These are phyloP conservation scores for Molothrus aeneus DNA, from an alignment of 2,797 vertebrate species.

Conservation along the genomic window DNA sequence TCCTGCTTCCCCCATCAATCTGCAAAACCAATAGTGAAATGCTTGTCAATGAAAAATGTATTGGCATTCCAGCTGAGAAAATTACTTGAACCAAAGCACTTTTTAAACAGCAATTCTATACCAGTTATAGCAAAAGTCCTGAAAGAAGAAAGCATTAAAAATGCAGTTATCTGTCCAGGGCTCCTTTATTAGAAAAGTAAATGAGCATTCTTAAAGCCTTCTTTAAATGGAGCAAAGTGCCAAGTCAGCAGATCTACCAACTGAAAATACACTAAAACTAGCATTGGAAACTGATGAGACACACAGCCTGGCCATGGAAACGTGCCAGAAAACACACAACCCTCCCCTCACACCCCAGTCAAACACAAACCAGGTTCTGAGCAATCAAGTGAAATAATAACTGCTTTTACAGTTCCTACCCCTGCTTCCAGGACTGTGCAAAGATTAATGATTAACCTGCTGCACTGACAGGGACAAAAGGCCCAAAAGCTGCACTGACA, in stretches of 20 bases:
- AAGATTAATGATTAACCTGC: slow-evolving; percentile 44
- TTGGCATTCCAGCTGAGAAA: background rate
- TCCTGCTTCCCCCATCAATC: background rate
- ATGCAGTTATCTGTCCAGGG: background rate
- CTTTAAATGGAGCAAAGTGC: slow-evolving; percentile 49
- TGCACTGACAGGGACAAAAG: background rate
- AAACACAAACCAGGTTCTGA: slow-evolving; percentile 48
- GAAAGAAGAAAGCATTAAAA: background rate
- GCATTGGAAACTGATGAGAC: slow-evolving; percentile 37
- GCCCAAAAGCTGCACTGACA: background rate
- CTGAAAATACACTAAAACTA: slow-evolving; percentile 58
- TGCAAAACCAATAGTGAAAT: background rate
- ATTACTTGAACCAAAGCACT: background rate
- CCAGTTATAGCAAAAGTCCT: background rate
- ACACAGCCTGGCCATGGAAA: background rate
- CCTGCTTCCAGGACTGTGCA: background rate
- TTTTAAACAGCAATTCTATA: background rate
- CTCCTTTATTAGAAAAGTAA: background rate
- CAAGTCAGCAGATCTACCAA: slow-evolving; percentile 46
- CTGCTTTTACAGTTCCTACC: background rate
- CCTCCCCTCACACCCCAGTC: background rate
- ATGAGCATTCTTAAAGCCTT: slow-evolving; percentile 23
- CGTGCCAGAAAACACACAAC: slow-evolving; percentile 16
- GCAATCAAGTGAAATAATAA: slow-evolving; percentile 25
- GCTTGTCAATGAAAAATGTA: background rate